Conservation (phyloP, 2,113 vertebrate species). For the Forbesichthys papilliferus region DNA sequence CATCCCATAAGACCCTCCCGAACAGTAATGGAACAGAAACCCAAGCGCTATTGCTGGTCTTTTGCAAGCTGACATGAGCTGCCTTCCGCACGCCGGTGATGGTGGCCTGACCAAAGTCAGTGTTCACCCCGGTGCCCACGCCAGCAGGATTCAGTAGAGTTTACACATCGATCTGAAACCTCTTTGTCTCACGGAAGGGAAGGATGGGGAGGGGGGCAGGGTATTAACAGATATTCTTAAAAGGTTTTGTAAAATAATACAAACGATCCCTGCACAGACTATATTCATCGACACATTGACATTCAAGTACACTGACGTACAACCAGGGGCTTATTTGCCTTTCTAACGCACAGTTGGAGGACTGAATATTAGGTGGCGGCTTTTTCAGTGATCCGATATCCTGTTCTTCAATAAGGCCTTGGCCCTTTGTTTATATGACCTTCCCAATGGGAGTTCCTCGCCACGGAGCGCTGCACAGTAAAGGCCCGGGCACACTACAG, state of each 20-base stretch:
- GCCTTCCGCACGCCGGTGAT: not conserved
- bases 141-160: not conserved
- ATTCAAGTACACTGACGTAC: not conserved
- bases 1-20: not conserved
- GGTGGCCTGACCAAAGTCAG: no score
- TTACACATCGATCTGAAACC: not conserved
- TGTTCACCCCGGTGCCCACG: not conserved
- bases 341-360: no score
- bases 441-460: no score
- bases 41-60: not conserved
- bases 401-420: no score
- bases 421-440: no score
- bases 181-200: not conserved
- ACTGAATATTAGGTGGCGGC: no score
- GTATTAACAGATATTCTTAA: not conserved
- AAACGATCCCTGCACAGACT: no score
- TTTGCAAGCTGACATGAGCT: not conserved
- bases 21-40: not conserved
- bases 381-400: no score
- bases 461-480: no score
- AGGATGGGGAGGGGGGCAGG: not conserved
- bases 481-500: no score
- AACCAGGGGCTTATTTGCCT: not conserved
- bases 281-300: not conserved
- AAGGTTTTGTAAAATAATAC: no score